Evolutionary conservation across 2,797 vertebrate species (phyloP), one percentile per base, ranked within the genome.

Genomic region (Pangasius sanitwongsei): DNA sequence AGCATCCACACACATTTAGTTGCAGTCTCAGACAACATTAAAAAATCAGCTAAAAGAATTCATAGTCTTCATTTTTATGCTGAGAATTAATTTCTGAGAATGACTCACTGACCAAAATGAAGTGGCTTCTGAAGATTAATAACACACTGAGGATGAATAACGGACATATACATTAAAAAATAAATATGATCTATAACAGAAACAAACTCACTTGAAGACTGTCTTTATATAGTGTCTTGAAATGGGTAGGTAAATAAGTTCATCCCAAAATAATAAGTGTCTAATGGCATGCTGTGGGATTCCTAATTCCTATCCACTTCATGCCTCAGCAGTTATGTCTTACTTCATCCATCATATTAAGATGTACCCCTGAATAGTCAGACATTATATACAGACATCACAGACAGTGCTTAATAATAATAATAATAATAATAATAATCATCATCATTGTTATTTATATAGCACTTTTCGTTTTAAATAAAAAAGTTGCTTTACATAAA

Each of bases 291-390:
- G 93, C 90, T 92, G 83, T 91, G 86, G 63, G 61, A 80, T 72
- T 93, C 90, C 72, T 83, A 94, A 94, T 95, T 93, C 92, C 91
- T 93, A 96, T 94, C 94, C 94, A 93, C 94, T 93, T 94, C 93
- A 94, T 91, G 94, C 95, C 94, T 90, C 91, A 92, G 94, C 94
- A 91, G 94, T 95, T 96, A 93, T 92, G 93, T 86, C 90, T 92
- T 63, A 87, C 91, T 93, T 96, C 97, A 97, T 97, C 95, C 92
- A 94, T 97, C 96, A 97, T 93, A 93, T 94, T 96, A 95, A 96
- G 94, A 95, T 94, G 92, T 87, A 41, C 23, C 59, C 23, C 23
- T 28, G 44, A 92, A 83, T 87, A 92, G 89, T 87, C 82, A 91
- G 37, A 87, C 91, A 9, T 34, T 69, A 90, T 92, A 96, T 94